A percentile compares a stretch with the other conserved stretches of the same genome.
Conservation (phyloP, 37 sponge, comb jelly and placozoan genomes). For the Axinella damicornis region DNA sequence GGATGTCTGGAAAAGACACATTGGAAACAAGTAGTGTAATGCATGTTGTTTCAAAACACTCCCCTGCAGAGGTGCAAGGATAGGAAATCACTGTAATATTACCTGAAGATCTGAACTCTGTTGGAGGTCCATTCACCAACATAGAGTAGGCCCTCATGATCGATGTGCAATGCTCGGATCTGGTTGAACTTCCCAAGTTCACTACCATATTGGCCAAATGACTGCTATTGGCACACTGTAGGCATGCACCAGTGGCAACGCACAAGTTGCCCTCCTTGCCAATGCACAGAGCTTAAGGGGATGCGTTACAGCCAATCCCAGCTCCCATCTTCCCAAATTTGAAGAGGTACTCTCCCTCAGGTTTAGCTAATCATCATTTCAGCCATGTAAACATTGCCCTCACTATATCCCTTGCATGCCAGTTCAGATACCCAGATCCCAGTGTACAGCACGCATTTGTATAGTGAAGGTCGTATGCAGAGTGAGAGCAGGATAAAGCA, state of each 20-base stretch:
- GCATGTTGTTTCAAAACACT: no score
- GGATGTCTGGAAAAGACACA: no score
- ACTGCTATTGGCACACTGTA: background rate
- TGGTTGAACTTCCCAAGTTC: slow-evolving; percentile 12
- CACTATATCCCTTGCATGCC: slow-evolving; percentile 3
- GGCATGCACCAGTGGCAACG: background rate
- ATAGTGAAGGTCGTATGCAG: slow-evolving; percentile 5
- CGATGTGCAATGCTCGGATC: background rate
- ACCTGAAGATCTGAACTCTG: slow-evolving; percentile 23
- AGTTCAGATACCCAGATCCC: slow-evolving; percentile 17
- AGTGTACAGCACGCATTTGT: background rate
- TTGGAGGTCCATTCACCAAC: slow-evolving; percentile 4
- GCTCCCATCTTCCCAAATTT: background rate
- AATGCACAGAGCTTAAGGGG: background rate
- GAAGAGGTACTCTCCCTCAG: background rate
- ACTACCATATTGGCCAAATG: slow-evolving; percentile 15
- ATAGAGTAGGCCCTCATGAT: background rate
- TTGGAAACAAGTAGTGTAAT: no score
- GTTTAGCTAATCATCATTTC: slow-evolving; percentile 11
- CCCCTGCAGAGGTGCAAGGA: no score
- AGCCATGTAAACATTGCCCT: slow-evolving; percentile 6
- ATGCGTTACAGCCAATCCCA: background rate
- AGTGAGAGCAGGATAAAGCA: slow-evolving; percentile 4
- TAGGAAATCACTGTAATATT: no score
- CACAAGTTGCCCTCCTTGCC: background rate